Evolutionary conservation across 2,113 vertebrate species (phyloP).

Genomic region (Tylochromis polylepis): DNA sequence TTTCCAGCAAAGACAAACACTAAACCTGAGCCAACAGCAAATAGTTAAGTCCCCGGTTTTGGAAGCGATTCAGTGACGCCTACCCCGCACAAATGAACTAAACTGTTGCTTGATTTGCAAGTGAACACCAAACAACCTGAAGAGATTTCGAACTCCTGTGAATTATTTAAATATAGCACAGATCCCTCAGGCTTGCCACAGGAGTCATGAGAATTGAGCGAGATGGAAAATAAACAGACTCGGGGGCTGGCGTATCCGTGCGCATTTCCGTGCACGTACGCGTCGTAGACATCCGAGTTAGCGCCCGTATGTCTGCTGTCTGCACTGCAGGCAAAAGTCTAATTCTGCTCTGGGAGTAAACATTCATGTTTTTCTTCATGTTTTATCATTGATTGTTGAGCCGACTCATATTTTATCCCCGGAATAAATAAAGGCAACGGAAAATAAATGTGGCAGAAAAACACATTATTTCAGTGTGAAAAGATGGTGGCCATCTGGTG

Average conservation of each 20-base stretch:
- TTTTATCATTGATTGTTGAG: slow-evolving; percentile 33
- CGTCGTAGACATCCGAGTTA: neutral
- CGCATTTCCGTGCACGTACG: neutral
- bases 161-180: slow-evolving; percentile 58
- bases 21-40: slow-evolving; percentile 19
- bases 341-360: slow-evolving; percentile 12
- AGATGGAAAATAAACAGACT: slow-evolving; percentile 66
- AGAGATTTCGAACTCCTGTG: slow-evolving; percentile 42
- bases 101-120: neutral
- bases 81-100: neutral
- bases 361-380: neutral
- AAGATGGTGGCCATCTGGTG: slow-evolving; percentile 57
- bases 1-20: slow-evolving; percentile 19
- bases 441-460: slow-evolving; percentile 53
- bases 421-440: slow-evolving; percentile 36
- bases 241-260: slow-evolving; percentile 36
- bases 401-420: slow-evolving; percentile 18
- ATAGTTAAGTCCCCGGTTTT: slow-evolving; percentile 6
- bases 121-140: slow-evolving; percentile 50
- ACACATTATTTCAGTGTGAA: slow-evolving; percentile 47
- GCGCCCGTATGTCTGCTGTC: slow-evolving; percentile 51
- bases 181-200: slow-evolving; percentile 57
- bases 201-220: slow-evolving; percentile 54
- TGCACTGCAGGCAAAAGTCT: slow-evolving; percentile 39
- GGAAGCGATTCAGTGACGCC: neutral